phyloP scores from a whole-genome alignment of 2,113 vertebrate species.

The Sylvilagus bachmani region DNA sequence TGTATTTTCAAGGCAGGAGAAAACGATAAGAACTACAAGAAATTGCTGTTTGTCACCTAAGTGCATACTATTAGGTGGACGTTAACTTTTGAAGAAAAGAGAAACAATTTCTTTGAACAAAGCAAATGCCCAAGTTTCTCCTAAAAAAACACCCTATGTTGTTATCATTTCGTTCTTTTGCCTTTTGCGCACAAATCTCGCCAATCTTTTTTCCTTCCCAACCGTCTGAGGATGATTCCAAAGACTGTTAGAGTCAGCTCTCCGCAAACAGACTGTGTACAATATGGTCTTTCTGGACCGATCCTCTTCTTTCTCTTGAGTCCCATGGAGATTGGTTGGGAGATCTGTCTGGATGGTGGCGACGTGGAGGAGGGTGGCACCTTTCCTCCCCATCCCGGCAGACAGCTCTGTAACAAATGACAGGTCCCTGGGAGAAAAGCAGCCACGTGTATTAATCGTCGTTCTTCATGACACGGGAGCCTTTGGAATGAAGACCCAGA shows the following conservation, averaged over 20 bases:
- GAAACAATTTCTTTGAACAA: constrained; percentile 35
- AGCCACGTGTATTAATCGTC: background rate
- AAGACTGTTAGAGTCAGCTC: background rate
- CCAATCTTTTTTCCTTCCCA: background rate
- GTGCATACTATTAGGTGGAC: background rate
- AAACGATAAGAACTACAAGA: background rate
- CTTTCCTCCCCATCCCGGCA: background rate
- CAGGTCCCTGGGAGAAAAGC: background rate
- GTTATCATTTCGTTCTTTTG: constrained; percentile 5
- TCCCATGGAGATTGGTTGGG: background rate
- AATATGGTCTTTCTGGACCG: background rate
- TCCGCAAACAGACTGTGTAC: background rate
- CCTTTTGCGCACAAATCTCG: constrained; percentile 3
- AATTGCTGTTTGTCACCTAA: background rate
- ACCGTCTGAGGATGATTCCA: background rate
- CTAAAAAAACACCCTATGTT: background rate
- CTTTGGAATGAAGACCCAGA: background rate
- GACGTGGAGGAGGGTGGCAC: background rate
- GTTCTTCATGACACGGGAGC: background rate
- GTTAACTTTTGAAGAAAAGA: background rate
- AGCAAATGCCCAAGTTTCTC: background rate
- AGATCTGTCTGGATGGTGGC: background rate
- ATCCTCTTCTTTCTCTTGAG: background rate
- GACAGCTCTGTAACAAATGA: too few species aligned
- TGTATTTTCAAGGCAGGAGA: constrained; percentile 8